phyloP scores from a whole-genome alignment of 2,888 invertebrate species.

The Cheilosia vulpina region DNA sequence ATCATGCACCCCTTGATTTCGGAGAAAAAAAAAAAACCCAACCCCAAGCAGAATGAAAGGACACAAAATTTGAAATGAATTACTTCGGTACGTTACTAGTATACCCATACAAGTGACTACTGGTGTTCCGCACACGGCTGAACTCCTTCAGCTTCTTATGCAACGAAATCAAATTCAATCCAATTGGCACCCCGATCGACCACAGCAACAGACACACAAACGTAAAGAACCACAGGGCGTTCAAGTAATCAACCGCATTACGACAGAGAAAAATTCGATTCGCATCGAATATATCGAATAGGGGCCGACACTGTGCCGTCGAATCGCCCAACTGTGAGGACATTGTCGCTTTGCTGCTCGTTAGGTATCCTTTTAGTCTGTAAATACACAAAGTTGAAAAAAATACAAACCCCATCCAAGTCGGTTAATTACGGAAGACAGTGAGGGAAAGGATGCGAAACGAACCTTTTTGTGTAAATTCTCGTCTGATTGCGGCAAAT shows the following conservation, averaged over 20 bases:
- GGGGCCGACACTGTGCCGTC: conserved; percentile 89
- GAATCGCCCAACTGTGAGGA: conserved; percentile 86
- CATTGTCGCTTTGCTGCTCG: conserved; percentile 88
- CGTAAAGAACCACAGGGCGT: conserved; percentile 89
- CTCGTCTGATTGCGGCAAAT: conserved; percentile 88
- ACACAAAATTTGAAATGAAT: conserved; percentile 51
- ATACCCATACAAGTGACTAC: conserved; percentile 77
- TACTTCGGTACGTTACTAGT: conserved; percentile 65
- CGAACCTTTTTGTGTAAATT: conserved; percentile 81
- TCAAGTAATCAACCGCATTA: conserved; percentile 83
- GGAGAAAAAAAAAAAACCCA: neutral
- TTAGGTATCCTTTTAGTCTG: conserved; percentile 87
- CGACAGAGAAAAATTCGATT: conserved; percentile 85
- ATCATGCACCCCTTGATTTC: neutral
- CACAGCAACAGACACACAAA: conserved; percentile 85
- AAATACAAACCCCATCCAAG: neutral
- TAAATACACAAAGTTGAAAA: conserved; percentile 13
- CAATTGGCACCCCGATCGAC: conserved; percentile 86
- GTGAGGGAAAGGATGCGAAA: conserved; percentile 4
- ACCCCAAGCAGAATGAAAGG: conserved; percentile 40
- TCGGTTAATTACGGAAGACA: too few species aligned
- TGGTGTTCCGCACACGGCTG: conserved; percentile 57
- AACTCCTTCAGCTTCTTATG: conserved; percentile 79
- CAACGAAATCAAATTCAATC: conserved; percentile 85
- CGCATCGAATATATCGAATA: conserved; percentile 89